Evolutionary conservation across 2,888 invertebrate species (phyloP).

Genomic region (Oxycera nigricornis): DNA sequence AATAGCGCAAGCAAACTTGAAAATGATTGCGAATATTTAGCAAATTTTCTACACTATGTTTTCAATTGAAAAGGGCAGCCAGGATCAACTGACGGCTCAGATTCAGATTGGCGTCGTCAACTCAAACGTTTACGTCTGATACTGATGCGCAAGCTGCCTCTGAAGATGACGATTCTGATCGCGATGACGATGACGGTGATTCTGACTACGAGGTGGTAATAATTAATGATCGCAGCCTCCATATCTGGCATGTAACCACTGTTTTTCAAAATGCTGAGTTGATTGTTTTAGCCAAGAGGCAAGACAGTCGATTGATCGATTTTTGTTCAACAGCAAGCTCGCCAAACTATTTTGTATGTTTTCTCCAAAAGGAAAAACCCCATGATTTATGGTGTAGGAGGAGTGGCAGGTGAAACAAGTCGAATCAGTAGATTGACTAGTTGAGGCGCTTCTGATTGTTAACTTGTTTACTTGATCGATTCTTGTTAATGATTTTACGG

Average conservation of each 20-base stretch:
- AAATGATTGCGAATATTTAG: conserved; percentile 6
- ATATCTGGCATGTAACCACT: conserved; percentile 45
- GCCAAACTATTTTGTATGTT: neutral
- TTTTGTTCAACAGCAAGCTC: conserved; percentile 33
- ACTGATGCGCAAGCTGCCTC: neutral
- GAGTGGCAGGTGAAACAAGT: conserved; percentile 42
- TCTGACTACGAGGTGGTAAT: conserved; percentile 30
- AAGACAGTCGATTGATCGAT: conserved; percentile 43
- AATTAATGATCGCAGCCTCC: conserved; percentile 44
- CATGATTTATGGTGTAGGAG: conserved; percentile 42
- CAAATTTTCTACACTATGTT: neutral
- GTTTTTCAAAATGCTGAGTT: conserved; percentile 44
- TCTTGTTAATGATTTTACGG: conserved; percentile 38
- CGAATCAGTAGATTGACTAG: conserved; percentile 42
- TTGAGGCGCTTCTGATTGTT: conserved; percentile 45
- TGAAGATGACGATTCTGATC: neutral
- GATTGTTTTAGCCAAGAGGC: conserved; percentile 43
- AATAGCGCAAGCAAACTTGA: neutral
- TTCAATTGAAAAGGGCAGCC: conserved; percentile 30
- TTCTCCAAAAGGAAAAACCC: conserved; percentile 11
- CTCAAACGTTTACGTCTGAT: conserved; percentile 20
- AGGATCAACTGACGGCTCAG: neutral
- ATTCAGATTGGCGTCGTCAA: conserved; percentile 19
- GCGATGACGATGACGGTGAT: neutral
- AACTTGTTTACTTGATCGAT: conserved; percentile 38